A percentile compares a stretch with the other conserved stretches of the same genome.
These are phyloP conservation scores for Formica exsecta DNA, from an alignment of 1,140 invertebrate genomes.

Conservation along the genomic window DNA sequence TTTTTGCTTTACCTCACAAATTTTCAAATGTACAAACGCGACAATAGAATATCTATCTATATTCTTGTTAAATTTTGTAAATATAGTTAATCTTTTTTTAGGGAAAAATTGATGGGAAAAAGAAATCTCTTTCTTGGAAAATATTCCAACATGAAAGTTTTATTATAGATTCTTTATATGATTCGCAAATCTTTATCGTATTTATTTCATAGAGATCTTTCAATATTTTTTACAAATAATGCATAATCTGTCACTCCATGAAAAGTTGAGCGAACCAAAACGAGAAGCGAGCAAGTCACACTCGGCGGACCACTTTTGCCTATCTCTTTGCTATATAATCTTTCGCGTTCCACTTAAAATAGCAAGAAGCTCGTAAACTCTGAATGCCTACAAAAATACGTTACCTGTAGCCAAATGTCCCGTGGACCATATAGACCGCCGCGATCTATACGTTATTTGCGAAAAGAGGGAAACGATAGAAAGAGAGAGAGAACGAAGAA, in stretches of 20 bases:
- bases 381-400: constrained; percentile 73
- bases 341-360: constrained; percentile 58
- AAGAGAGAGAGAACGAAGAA: constrained; percentile 34
- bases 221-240: constrained; percentile 3
- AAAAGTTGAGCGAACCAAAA: background rate
- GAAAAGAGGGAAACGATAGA: constrained; percentile 32
- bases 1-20: background rate
- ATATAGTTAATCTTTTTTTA: background rate
- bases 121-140: constrained; percentile 31
- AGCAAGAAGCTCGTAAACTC: constrained; percentile 65
- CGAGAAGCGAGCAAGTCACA: constrained; percentile 38
- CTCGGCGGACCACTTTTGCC: constrained; percentile 18
- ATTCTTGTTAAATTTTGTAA: background rate
- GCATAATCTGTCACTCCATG: constrained; percentile 22
- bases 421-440: constrained; percentile 83
- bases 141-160: background rate
- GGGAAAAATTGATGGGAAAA: background rate
- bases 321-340: constrained; percentile 33
- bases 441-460: constrained; percentile 77
- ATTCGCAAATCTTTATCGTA: background rate
- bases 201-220: constrained; percentile 19
- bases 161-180: background rate
- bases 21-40: constrained; percentile 27
- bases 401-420: constrained; percentile 85
- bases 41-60: background rate